Percentiles rank a stretch among this genome's conserved stretches.
phyloP scores from a whole-genome alignment of 1,140 invertebrate species.

The Meloidogyne chitwoodi region DNA sequence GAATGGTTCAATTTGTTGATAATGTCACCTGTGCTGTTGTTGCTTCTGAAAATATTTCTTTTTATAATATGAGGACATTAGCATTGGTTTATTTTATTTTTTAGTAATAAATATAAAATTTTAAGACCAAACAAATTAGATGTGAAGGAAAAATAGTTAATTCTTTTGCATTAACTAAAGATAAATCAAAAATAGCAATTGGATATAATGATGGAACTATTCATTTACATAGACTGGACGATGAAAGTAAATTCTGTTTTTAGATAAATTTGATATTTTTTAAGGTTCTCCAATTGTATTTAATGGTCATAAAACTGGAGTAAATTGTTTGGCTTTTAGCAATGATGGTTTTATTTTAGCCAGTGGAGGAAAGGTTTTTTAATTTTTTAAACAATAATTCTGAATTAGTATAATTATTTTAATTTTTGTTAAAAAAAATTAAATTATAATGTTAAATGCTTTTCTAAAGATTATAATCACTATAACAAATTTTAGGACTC shows the following conservation, averaged over 20 bases:
- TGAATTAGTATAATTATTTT: too few relatives aligned
- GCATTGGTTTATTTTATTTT: slow-evolving; percentile 70
- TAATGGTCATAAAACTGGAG: slow-evolving; percentile 78
- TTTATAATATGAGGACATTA: slow-evolving; percentile 85
- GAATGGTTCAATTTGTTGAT: slow-evolving; percentile 48
- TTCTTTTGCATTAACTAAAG: slow-evolving; percentile 50
- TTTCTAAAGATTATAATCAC: background rate
- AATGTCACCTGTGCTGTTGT: slow-evolving; percentile 74
- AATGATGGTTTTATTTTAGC: slow-evolving; percentile 73
- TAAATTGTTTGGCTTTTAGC: slow-evolving; percentile 79
- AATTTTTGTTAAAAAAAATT: too few relatives aligned
- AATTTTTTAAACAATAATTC: too few relatives aligned
- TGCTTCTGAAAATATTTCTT: slow-evolving; percentile 82
- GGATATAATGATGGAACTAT: slow-evolving; percentile 86
- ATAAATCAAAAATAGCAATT: slow-evolving; percentile 74
- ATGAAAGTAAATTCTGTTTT: slow-evolving; percentile 14
- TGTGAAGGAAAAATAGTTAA: slow-evolving; percentile 38
- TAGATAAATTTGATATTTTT: background rate
- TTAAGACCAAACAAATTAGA: slow-evolving; percentile 42
- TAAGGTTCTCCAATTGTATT: slow-evolving; percentile 40
- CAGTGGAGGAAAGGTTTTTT: slow-evolving; percentile 75
- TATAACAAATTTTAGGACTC: slow-evolving; percentile 39
- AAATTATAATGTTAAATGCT: background rate
- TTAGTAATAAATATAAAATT: slow-evolving; percentile 9
- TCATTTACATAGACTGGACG: slow-evolving; percentile 69